Evolutionary conservation across 2,888 invertebrate species (phyloP).

Genomic region (Branchipolynoe longqiensis): DNA sequence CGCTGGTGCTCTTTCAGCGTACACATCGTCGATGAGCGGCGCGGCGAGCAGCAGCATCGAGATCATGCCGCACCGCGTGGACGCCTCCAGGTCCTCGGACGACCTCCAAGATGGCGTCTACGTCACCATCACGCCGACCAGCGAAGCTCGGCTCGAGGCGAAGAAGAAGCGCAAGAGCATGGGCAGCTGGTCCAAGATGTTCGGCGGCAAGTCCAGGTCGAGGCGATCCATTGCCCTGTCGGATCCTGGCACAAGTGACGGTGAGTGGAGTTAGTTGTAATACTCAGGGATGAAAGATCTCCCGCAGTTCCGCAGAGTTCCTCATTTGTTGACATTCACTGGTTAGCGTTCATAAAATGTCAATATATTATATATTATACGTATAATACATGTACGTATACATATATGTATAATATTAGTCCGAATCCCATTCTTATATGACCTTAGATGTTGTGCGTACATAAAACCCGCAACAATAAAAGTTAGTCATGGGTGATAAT

Average conservation of each 20-base stretch:
- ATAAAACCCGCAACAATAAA: no score
- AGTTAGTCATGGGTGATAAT: no score
- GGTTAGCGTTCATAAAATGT: no score
- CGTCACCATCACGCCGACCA: conserved; percentile 47
- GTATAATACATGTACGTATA: no score
- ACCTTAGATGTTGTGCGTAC: no score
- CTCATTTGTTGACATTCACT: no score
- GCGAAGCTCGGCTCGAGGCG: conserved; percentile 52
- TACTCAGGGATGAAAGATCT: no score
- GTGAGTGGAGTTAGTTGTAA: conserved; percentile 67
- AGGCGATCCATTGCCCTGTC: conserved; percentile 76
- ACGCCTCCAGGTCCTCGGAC: conserved; percentile 57
- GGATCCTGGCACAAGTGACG: conserved; percentile 66
- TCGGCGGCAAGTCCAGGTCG: conserved; percentile 71
- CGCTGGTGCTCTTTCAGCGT: no score
- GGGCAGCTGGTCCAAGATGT: conserved; percentile 75
- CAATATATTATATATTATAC: no score
- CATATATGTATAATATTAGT: no score
- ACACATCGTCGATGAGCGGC: conserved; percentile 52
- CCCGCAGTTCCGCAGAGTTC: no score
- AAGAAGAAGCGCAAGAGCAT: conserved; percentile 74
- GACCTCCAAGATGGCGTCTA: conserved; percentile 57
- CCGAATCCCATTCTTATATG: no score
- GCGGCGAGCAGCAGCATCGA: conserved; percentile 43
- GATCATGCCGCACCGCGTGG: conserved; percentile 15